Conservation (phyloP, 2,113 vertebrate species). For the Osmerus mordax region DNA sequence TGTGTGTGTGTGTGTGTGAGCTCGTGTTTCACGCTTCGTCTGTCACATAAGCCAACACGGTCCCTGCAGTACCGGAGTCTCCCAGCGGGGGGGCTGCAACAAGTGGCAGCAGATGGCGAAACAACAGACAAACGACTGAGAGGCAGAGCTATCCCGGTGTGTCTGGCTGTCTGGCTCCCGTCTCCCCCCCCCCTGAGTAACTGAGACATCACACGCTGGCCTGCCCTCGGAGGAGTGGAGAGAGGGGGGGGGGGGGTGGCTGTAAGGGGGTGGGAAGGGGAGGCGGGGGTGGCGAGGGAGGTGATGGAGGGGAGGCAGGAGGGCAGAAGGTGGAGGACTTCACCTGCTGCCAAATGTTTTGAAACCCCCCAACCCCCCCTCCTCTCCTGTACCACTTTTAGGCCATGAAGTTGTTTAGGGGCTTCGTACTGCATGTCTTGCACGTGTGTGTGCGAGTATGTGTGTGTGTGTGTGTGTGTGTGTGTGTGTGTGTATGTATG, state of each 20-base stretch:
- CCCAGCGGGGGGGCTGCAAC: constrained; percentile 51
- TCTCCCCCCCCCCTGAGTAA: constrained; percentile 43
- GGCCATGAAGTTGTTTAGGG: background rate
- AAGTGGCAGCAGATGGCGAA: constrained; percentile 62
- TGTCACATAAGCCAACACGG: constrained; percentile 46
- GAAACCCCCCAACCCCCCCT: background rate
- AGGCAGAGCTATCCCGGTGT: constrained; percentile 37
- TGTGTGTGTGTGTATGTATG: background rate
- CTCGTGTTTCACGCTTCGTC: constrained; percentile 53
- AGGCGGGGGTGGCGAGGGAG: background rate
- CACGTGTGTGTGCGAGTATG: background rate
- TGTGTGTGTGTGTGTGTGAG: constrained; percentile 1
- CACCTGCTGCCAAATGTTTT: constrained; percentile 11
- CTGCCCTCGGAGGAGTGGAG: constrained; percentile 8
- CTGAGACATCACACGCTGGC: constrained; percentile 41
- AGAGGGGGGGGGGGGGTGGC: constrained; percentile 10
- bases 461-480: constrained; percentile 4
- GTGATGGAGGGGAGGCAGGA: background rate
- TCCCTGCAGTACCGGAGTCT: constrained; percentile 52
- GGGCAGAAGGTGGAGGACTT: background rate
- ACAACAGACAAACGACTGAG: constrained; percentile 36
- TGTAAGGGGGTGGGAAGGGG: background rate
- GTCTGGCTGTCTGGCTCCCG: constrained; percentile 14
- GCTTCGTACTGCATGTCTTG: constrained; percentile 4
- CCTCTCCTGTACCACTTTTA: background rate